phyloP scores from a whole-genome alignment of 2,113 vertebrate species.

The Rhineura floridana region DNA sequence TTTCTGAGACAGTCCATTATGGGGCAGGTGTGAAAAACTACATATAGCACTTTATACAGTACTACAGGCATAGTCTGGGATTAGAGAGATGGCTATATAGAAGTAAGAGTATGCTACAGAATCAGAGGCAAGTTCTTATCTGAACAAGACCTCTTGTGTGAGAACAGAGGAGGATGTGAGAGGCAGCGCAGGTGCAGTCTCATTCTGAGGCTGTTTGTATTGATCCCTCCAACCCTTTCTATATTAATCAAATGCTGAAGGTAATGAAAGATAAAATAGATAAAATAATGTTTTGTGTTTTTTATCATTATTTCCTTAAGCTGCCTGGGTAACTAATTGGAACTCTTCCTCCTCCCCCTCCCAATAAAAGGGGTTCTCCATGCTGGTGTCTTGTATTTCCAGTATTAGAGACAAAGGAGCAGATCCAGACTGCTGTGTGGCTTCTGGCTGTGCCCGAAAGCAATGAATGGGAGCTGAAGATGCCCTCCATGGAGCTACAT shows the following conservation, averaged over 20 bases:
- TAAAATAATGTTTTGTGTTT: constrained; percentile 58
- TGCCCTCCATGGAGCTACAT: constrained; percentile 49
- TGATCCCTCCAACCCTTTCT: constrained; percentile 39
- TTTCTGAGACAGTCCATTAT: not conserved
- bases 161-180: not conserved
- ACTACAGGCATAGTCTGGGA: not conserved
- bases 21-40: not conserved
- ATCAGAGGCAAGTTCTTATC: not conserved
- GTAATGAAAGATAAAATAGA: constrained; percentile 55
- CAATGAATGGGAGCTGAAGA: constrained; percentile 64
- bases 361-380: constrained; percentile 50
- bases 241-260: constrained; percentile 27
- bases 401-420: constrained; percentile 15
- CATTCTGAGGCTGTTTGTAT: constrained; percentile 42
- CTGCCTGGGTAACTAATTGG: constrained; percentile 40
- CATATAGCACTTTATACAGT: not conserved
- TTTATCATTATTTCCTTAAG: constrained; percentile 49
- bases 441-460: constrained; percentile 13
- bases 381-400: constrained; percentile 33
- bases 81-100: not conserved
- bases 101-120: not conserved
- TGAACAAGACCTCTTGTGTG: not conserved
- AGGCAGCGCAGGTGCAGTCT: not conserved
- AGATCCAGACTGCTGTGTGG: not conserved
- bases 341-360: constrained; percentile 41